phyloP scores from a whole-genome alignment of 2,113 vertebrate species.

The Melanerpes aurifrons region DNA sequence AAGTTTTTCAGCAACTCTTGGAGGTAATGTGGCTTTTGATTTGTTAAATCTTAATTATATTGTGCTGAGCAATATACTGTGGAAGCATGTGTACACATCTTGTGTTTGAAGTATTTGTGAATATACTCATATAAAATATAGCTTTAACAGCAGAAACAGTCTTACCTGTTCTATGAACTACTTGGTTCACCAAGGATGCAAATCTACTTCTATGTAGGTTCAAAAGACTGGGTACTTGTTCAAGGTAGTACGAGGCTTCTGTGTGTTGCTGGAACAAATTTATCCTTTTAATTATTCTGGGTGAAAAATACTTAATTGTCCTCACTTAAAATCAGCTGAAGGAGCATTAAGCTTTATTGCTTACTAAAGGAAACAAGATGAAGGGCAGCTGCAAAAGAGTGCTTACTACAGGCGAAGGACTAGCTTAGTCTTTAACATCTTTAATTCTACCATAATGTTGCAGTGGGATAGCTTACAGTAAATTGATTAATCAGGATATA shows the following conservation, averaged over 20 bases:
- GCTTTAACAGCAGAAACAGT: neutral
- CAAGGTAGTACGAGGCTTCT: neutral
- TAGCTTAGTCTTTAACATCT: neutral
- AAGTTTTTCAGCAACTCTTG: constrained; percentile 80
- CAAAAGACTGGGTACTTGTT: neutral
- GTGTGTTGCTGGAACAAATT: neutral
- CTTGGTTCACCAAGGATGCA: neutral
- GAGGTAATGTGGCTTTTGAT: constrained; percentile 70
- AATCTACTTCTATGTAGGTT: neutral
- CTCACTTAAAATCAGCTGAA: neutral
- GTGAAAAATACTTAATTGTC: neutral
- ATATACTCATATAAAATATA: neutral
- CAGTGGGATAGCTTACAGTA: neutral
- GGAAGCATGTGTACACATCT: neutral
- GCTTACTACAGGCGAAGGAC: neutral
- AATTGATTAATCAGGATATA: neutral
- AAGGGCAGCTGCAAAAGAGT: neutral
- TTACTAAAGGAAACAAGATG: neutral
- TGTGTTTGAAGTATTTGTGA: neutral
- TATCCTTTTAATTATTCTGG: neutral
- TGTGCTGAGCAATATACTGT: neutral
- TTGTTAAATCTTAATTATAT: neutral
- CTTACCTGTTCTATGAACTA: neutral
- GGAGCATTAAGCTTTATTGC: neutral
- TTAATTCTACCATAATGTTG: neutral